Base-by-base conservation (phyloP, 2,797 vertebrate genomes). In the Trematomus bernacchii region DNA sequence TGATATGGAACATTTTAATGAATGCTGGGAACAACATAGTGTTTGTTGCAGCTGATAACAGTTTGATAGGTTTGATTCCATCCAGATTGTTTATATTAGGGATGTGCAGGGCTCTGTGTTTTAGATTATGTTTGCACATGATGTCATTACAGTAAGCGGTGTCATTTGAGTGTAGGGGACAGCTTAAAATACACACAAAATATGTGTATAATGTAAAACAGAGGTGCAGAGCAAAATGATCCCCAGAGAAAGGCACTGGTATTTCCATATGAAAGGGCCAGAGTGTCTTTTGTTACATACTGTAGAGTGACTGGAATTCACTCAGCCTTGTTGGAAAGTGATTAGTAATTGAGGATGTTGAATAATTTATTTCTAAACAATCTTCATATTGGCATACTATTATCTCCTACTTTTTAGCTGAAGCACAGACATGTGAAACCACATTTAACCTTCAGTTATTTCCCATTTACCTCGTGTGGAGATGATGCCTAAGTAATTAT, bases 401-500 rank as follows among this genome's bases (percentile, higher is more conserved):
- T 57, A 81, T 76, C 58, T 82, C 63, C n/a, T 33, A 21, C 58
- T 46, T 77, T 82, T 72, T 72, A 78, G 61, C 57, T 70, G 71
- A 80, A 77, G 76, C 66, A 42, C 80, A 85, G 81, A 40, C 85
- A 82, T 77, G 83, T 84, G 68, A 76, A 91, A 89, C 87, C 23
- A 23, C 74, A 58, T 82, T 89, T 92, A 90, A 91, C 88, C 89
- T 90, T 86, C 81, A 74, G 78, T 71, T 77, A 19, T 75, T 71
- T 81, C 71, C 73, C 76, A 88, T 88, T 88, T 87, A 59, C 91
- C 86, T 87, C 90, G 83, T 50, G 69, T 73, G 69, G 90, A 54
- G 87, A 85, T 66, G 83, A 86, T 70, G 86, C 84, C 73, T 75
- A 70, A 61, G 88, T 91, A 88, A 94, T 91, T 93, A 88, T 75